phyloP scores from a whole-genome alignment of 2,888 invertebrate genomes.

The Elysia crispata region DNA sequence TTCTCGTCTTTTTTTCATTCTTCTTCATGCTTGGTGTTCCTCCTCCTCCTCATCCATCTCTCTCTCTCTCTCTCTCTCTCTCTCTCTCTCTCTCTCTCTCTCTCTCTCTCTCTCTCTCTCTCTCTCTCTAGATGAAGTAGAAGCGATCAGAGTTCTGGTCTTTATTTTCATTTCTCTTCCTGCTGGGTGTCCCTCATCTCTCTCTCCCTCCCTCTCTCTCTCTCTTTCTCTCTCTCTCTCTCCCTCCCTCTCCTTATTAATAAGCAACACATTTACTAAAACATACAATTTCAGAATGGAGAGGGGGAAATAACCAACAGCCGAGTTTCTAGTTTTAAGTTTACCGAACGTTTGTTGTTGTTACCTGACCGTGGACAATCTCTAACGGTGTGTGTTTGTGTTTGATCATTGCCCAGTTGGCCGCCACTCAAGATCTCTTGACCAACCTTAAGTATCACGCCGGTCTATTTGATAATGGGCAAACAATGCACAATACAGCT shows the following conservation, averaged over 20 bases:
- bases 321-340: too few species aligned
- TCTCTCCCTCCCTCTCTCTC: background rate
- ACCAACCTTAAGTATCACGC: too few species aligned
- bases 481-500: too few species aligned
- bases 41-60: background rate
- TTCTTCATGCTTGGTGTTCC: background rate
- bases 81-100: constrained; percentile 10
- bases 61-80: constrained; percentile 23
- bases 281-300: too few species aligned
- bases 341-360: too few species aligned
- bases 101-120: constrained; percentile 36
- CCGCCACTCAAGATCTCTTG: background rate
- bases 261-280: too few species aligned
- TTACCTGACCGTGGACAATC: background rate
- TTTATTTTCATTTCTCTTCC: background rate
- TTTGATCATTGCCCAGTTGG: background rate
- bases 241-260: background rate
- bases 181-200: background rate
- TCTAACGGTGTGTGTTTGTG: background rate
- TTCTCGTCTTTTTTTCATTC: too few species aligned
- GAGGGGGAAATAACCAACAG: too few species aligned
- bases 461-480: too few species aligned
- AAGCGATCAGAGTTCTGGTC: too few species aligned
- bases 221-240: background rate
- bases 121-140: constrained; percentile 13